Base-by-base conservation (phyloP, 2,113 vertebrate species). In the Cinclus mexicanus region DNA sequence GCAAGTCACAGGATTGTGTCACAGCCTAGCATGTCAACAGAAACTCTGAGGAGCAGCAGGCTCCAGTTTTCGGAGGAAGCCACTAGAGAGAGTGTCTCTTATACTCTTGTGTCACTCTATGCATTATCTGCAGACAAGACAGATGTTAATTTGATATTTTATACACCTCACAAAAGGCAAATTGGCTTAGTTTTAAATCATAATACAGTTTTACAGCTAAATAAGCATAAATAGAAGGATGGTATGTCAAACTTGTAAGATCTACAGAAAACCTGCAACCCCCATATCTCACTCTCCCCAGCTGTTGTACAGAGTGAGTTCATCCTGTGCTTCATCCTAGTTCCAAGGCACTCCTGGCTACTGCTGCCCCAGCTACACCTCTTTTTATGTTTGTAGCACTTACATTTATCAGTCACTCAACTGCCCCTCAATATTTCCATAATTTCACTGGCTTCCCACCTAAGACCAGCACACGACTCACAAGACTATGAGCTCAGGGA, bases 271-370 rank as follows among this genome's bases (percentile, higher is more conserved):
- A 4, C 6, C 19, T 53, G 26, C 7, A 80, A 56, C 5, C 11
- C 22, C 22, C 4, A 10, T 7, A 33, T 28, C 7, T 10, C 37
- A 11, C 6, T 20, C 16, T 12, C 9, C 2, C 3, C 9, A 9
- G 39, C 9, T 61, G 12, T 52, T 0, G 0, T 9, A 25, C 1
- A 3, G 5, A 6, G 10, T 49, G 17, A n/a, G 25, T 23, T 92
- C 50, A 72, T 44, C 11, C 55, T 49, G 9, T 75, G 33, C 7
- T 10, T 87, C 46, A 19, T 37, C 83, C 26, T 9, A 47, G 12
- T 7, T 59, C 8, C n/a, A 55, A 87, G 29, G 23, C 57, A 18
- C 26, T 47, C 22, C 31, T 69, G 49, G 41, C 35, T 82, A 13
- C 21, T 86, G 39, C 42, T 82, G 41, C 23, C 49, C 25, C n/a